phyloP scores from a whole-genome alignment of 2,113 vertebrate genomes.

The Callaeas wilsoni region DNA sequence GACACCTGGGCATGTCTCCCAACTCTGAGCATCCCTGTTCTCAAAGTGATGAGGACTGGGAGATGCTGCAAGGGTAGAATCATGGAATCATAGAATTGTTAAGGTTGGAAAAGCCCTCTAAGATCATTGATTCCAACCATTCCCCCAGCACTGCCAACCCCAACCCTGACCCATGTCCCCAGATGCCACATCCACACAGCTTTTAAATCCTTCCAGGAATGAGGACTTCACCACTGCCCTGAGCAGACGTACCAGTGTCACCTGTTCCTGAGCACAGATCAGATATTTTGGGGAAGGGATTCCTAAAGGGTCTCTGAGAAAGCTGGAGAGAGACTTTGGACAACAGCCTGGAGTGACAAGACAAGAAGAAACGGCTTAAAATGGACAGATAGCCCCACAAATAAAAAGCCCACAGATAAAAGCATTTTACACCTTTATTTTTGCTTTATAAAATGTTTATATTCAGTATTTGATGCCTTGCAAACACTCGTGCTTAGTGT shows the following conservation, averaged over 20 bases:
- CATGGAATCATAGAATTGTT: not conserved
- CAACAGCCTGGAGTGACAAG: not conserved
- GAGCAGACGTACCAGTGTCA: fast-evolving
- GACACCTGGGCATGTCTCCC: not conserved
- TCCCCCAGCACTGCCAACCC: not conserved
- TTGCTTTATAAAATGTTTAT: not conserved
- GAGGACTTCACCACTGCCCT: not conserved
- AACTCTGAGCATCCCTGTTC: not conserved
- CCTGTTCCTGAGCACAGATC: not conserved
- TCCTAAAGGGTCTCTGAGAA: not conserved
- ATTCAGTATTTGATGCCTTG: not conserved
- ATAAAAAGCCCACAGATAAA: not conserved
- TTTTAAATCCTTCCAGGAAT: not conserved
- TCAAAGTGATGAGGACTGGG: not conserved
- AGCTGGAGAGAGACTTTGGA: not conserved
- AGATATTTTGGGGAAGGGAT: not conserved
- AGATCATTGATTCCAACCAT: not conserved
- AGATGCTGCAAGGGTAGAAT: not conserved
- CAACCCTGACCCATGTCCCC: not conserved
- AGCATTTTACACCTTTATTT: not conserved
- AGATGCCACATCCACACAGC: not conserved
- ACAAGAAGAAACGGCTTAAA: not conserved
- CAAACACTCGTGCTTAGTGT: fast-evolving
- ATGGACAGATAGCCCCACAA: not conserved
- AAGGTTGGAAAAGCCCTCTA: not conserved